Evolutionary conservation across 2,113 vertebrate genomes (phyloP).

Genomic region (Grammomys dolichurus): DNA sequence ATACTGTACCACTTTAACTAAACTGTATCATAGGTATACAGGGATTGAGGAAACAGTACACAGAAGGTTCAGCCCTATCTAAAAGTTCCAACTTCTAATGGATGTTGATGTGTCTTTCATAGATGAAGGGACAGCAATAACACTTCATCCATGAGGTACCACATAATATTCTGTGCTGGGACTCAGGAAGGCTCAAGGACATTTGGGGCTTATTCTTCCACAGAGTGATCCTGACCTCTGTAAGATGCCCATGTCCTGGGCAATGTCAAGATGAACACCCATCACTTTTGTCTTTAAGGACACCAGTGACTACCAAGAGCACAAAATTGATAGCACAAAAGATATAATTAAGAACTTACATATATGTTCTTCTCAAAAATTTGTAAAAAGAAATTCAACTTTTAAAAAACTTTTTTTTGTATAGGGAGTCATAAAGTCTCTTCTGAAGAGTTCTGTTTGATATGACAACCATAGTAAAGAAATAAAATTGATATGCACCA

Average conservation of each 20-base stretch:
- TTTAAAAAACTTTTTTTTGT: neutral
- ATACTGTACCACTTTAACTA: neutral
- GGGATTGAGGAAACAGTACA: neutral
- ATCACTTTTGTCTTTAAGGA: neutral
- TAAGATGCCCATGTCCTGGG: rapidly evolving
- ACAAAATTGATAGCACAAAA: neutral
- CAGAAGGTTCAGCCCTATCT: rapidly evolving
- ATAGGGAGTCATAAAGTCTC: neutral
- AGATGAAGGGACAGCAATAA: no score
- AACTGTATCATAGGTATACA: no score
- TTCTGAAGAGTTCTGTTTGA: neutral
- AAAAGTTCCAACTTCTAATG: no score
- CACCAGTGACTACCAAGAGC: neutral
- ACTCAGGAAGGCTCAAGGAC: neutral
- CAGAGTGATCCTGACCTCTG: rapidly evolving
- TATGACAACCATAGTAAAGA: neutral
- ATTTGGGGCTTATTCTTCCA: rapidly evolving
- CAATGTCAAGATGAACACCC: neutral
- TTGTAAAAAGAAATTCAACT: neutral
- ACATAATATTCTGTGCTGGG: rapidly evolving
- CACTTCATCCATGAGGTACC: rapidly evolving
- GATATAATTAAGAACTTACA: neutral
- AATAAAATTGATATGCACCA: no score
- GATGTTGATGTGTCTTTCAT: neutral
- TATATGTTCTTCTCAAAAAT: neutral